Evolutionary conservation across 2,113 vertebrate species (phyloP).

Genomic region (Psophia crepitans): DNA sequence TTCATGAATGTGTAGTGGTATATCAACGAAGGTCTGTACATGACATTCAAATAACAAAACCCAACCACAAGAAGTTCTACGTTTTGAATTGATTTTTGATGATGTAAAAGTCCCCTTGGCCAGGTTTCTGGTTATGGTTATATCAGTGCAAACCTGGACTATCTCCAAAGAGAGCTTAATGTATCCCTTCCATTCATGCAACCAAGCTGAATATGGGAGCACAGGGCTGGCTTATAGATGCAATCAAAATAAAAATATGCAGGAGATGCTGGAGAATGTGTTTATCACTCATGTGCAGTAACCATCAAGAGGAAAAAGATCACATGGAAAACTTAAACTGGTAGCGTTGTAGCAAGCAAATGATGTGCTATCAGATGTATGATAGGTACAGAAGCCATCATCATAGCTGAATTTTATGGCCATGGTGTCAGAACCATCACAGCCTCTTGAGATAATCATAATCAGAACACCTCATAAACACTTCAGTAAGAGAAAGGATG

Average conservation of each 20-base stretch:
- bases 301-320: background rate
- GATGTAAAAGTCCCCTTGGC: background rate
- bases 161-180: background rate
- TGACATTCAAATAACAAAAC: constrained; percentile 41
- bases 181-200: background rate
- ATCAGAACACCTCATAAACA: background rate
- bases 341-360: background rate
- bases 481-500: background rate
- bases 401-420: background rate
- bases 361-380: background rate
- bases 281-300: background rate
- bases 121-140: background rate
- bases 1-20: constrained; percentile 47
- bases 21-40: constrained; percentile 60
- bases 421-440: background rate
- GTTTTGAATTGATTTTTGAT: background rate
- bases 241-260: background rate
- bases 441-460: background rate
- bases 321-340: background rate
- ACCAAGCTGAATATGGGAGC: background rate
- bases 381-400: background rate
- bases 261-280: background rate
- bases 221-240: background rate
- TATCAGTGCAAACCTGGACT: background rate
- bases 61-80: constrained; percentile 10